These are phyloP conservation scores for Leptinotarsa juncta DNA, from an alignment of 2,888 invertebrate species.

Conservation along the genomic window DNA sequence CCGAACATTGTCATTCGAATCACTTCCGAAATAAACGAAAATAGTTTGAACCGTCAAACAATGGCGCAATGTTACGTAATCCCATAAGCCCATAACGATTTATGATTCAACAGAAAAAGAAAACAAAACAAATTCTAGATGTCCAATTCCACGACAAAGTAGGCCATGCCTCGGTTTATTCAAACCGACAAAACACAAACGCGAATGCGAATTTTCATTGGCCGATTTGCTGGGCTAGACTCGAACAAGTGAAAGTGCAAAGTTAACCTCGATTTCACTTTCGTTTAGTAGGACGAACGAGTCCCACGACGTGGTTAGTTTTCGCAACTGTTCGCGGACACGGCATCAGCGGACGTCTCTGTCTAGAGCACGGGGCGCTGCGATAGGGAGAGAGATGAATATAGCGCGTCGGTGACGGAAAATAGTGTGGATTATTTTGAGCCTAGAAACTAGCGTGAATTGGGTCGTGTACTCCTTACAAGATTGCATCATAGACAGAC, in stretches of 20 bases:
- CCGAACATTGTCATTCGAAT: background rate
- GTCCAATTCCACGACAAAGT: slow-evolving; percentile 59
- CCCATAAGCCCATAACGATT: slow-evolving; percentile 31
- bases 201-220: slow-evolving; percentile 61
- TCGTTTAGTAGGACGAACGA: slow-evolving; percentile 68
- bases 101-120: slow-evolving; percentile 46
- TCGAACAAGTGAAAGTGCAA: slow-evolving; percentile 67
- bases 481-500: slow-evolving; percentile 62
- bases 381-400: slow-evolving; percentile 36
- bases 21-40: slow-evolving; percentile 22
- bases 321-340: slow-evolving; percentile 54
- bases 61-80: slow-evolving; percentile 30
- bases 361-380: slow-evolving; percentile 43
- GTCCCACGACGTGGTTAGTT: slow-evolving; percentile 64
- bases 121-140: slow-evolving; percentile 58
- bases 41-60: slow-evolving; percentile 6
- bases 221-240: slow-evolving; percentile 64
- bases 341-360: slow-evolving; percentile 36
- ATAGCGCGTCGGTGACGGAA: slow-evolving; percentile 25
- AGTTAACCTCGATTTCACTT: slow-evolving; percentile 68
- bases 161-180: slow-evolving; percentile 64
- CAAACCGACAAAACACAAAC: slow-evolving; percentile 61
- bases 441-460: slow-evolving; percentile 64
- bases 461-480: slow-evolving; percentile 65
- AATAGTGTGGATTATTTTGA: slow-evolving; percentile 32